phyloP scores from a whole-genome alignment of 2,113 vertebrate genomes.

The Galemys pyrenaicus region DNA sequence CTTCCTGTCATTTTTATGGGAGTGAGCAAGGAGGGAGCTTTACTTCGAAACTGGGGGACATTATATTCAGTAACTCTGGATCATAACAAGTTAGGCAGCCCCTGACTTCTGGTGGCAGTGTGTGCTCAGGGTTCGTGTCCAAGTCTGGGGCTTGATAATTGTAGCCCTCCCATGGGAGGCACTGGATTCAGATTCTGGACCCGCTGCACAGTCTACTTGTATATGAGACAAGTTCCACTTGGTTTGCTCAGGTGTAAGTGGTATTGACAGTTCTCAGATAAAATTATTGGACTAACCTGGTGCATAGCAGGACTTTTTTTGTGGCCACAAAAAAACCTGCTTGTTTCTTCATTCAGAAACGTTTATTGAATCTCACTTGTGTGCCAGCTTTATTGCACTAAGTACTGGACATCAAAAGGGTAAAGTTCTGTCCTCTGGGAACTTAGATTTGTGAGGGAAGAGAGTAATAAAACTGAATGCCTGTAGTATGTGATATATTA shows the following conservation, averaged over 20 bases:
- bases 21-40: not conserved
- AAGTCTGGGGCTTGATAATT: not conserved
- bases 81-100: not conserved
- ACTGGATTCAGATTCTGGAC: not conserved
- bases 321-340: too few species aligned
- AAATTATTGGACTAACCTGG: not conserved
- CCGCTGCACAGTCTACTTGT: not conserved
- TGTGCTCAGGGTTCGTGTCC: not conserved
- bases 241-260: not conserved
- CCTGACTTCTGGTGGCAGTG: not conserved
- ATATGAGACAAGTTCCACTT: not conserved
- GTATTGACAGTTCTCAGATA: not conserved
- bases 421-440: not conserved
- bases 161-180: not conserved
- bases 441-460: not conserved
- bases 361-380: not conserved
- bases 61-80: not conserved
- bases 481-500: not conserved
- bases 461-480: not conserved
- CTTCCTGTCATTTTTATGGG: not conserved
- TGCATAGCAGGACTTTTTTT: not conserved
- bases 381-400: not conserved
- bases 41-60: not conserved
- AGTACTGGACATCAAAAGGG: not conserved
- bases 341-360: not conserved